Conservation (phyloP, 2,888 invertebrate genomes). For the Ennomos fuscantarius region DNA sequence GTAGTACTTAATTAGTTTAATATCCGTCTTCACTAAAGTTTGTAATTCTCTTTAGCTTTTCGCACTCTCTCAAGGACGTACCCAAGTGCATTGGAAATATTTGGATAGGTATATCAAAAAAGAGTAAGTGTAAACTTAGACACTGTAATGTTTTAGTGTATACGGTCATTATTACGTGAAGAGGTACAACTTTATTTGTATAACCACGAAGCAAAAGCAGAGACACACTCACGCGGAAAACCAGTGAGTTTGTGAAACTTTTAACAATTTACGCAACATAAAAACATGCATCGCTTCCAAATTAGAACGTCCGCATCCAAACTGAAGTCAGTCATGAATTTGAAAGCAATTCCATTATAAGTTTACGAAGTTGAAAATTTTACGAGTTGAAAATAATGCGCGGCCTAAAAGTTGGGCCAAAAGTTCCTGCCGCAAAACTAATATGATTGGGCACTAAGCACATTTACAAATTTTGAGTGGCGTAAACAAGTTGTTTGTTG, state of each 20-base stretch:
- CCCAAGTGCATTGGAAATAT: too few species aligned
- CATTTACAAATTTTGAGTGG: constrained; percentile 69
- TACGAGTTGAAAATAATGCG: constrained; percentile 67
- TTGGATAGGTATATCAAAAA: too few species aligned
- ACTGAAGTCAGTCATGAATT: constrained; percentile 64
- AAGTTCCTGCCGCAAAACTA: constrained; percentile 60
- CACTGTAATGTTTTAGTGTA: too few species aligned
- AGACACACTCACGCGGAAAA: background rate
- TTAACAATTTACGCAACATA: constrained; percentile 7
- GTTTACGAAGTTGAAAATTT: constrained; percentile 65
- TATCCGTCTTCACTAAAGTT: too few species aligned
- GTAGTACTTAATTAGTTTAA: too few species aligned
- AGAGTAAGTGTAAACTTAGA: too few species aligned
- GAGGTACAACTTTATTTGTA: too few species aligned
- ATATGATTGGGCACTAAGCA: constrained; percentile 71
- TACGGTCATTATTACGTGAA: too few species aligned
- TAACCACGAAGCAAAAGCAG: background rate
- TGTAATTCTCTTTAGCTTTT: too few species aligned
- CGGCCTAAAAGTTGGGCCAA: constrained; percentile 57
- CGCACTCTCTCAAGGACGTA: too few species aligned
- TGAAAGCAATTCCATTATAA: constrained; percentile 79
- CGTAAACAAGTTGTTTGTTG: constrained; percentile 56
- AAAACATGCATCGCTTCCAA: constrained; percentile 50
- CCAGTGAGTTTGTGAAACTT: background rate
- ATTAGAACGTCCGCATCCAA: constrained; percentile 57